A percentile compares a stretch with the other conserved stretches of the same genome.
phyloP scores from a whole-genome alignment of 2,888 invertebrate species.

The Drosophila helvetica region DNA sequence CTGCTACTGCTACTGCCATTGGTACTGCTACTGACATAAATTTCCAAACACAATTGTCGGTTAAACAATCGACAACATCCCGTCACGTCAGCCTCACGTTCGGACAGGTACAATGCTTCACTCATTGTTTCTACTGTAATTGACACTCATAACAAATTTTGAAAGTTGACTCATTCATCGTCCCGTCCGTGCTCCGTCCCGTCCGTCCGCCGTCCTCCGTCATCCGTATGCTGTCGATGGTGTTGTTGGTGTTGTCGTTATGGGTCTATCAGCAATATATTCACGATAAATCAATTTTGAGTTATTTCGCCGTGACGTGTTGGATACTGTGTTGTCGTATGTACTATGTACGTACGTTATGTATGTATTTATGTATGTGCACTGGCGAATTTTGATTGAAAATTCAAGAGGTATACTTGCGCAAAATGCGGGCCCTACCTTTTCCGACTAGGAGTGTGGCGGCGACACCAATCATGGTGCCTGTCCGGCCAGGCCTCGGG shows the following conservation, averaged over 20 bases:
- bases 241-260: conserved; percentile 29
- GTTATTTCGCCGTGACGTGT: conserved; percentile 75
- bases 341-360: no score
- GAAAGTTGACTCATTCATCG: conserved; percentile 76
- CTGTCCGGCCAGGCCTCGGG: background rate
- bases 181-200: conserved; percentile 9
- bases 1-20: background rate
- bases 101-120: conserved; percentile 53
- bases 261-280: conserved; percentile 67
- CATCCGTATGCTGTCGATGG: conserved; percentile 8
- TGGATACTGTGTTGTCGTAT: background rate
- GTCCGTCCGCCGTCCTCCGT: background rate
- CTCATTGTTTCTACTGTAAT: conserved; percentile 75
- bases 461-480: conserved; percentile 38
- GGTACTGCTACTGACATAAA: conserved; percentile 61
- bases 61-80: conserved; percentile 81
- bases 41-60: conserved; percentile 79
- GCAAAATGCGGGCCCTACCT: conserved; percentile 50
- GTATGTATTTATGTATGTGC: background rate
- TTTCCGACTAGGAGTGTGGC: conserved; percentile 37
- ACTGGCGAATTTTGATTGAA: conserved; percentile 47
- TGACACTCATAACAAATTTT: conserved; percentile 79
- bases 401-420: conserved; percentile 57
- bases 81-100: conserved; percentile 78
- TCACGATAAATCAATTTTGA: conserved; percentile 77